Evolutionary conservation across 2,113 vertebrate species (phyloP).

Genomic region (Vombatus ursinus): DNA sequence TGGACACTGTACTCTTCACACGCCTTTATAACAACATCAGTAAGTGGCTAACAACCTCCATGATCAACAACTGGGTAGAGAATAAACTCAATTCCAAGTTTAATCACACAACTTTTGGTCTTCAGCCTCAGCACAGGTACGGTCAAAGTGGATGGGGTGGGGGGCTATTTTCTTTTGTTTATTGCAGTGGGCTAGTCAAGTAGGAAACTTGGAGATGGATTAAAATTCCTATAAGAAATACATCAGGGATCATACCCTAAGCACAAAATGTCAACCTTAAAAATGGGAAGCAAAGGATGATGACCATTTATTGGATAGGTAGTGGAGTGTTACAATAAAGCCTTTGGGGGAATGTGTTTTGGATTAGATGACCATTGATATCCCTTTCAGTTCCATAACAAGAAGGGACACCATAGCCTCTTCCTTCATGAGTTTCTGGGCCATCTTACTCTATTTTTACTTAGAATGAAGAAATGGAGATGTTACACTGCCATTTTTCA

Average conservation of each 20-base stretch:
- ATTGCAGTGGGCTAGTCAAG: not conserved
- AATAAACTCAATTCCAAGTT: conserved; percentile 82
- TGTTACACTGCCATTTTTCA: not conserved
- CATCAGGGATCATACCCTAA: not conserved
- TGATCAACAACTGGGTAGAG: conserved; percentile 77
- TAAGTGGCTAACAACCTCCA: fast-evolving
- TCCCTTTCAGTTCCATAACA: not conserved
- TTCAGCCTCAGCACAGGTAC: conserved; percentile 89
- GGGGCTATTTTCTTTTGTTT: not conserved
- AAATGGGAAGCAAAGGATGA: conserved; percentile 34
- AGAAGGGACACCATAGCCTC: not conserved
- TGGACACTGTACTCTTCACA: conserved; percentile 26
- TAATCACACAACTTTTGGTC: conserved; percentile 84
- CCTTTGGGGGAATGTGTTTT: not conserved
- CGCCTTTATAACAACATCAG: conserved; percentile 49
- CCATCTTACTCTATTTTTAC: not conserved
- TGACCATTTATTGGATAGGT: conserved; percentile 43
- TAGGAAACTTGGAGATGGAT: not conserved
- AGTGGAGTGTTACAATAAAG: not conserved
- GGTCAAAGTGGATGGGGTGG: too few relatives aligned
- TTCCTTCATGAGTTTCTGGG: not conserved
- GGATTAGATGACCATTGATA: not conserved
- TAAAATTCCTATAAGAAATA: not conserved
- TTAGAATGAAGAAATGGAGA: not conserved
- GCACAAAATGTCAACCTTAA: not conserved